A percentile compares a stretch with the other conserved stretches of the same genome.
Conservation (phyloP, 1,140 invertebrate species). For the Lysiphlebus fabarum region DNA sequence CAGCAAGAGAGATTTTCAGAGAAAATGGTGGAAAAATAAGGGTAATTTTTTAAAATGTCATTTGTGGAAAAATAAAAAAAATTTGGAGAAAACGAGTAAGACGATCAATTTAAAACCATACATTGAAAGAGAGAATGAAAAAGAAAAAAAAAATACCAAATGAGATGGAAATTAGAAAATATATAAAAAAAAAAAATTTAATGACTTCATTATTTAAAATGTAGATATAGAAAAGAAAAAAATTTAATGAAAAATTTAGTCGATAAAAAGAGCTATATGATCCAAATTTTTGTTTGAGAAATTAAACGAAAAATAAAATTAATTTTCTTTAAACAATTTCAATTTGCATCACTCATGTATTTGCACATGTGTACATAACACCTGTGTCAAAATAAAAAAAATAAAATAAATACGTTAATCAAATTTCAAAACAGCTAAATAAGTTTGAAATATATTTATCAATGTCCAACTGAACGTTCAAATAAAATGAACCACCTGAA, state of each 20-base stretch:
- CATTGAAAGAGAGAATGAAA: conserved; percentile 14
- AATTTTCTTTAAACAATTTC: too few species aligned
- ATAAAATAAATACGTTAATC: too few species aligned
- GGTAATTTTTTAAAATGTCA: conserved; percentile 49
- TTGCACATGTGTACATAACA: too few species aligned
- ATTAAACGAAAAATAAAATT: conserved; percentile 16
- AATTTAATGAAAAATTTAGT: conserved; percentile 20
- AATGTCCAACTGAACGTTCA: too few species aligned
- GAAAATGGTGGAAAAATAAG: conserved; percentile 13
- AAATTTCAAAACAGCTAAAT: too few species aligned
- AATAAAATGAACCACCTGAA: too few species aligned
- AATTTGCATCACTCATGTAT: too few species aligned
- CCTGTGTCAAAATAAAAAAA: too few species aligned
- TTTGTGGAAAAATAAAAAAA: conserved; percentile 51
- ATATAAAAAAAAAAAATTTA: conserved; percentile 22
- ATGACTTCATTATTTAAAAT: conserved; percentile 36
- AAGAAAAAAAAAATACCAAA: conserved; percentile 5
- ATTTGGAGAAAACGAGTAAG: conserved; percentile 32
- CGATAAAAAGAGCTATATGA: too few species aligned
- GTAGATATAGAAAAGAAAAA: conserved; percentile 24
- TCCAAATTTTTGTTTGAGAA: too few species aligned
- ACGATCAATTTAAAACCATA: too few species aligned
- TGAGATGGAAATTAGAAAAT: conserved; percentile 1
- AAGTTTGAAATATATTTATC: too few species aligned
- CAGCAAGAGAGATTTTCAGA: neutral